Evolutionary conservation across 2,113 vertebrate genomes (phyloP).

Genomic region (Syngnathoides biaculeatus): DNA sequence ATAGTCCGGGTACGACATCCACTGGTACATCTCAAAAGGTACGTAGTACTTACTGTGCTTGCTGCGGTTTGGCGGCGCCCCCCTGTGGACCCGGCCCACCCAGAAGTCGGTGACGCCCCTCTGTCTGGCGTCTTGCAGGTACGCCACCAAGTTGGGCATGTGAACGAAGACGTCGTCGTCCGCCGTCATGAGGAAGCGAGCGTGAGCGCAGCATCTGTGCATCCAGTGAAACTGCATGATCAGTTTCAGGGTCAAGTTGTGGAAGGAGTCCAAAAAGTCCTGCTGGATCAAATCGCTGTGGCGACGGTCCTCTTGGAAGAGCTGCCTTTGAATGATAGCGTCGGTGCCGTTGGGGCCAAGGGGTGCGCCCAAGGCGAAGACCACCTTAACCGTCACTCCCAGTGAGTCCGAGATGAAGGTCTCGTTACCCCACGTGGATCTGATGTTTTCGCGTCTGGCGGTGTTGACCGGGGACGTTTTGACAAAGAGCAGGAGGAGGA

Average conservation of each 20-base stretch:
- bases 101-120: slow-evolving; percentile 80
- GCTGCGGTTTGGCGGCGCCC: slow-evolving; percentile 81
- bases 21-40: slow-evolving; percentile 87
- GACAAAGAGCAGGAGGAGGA: slow-evolving; percentile 88
- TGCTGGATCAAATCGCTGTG: slow-evolving; percentile 87
- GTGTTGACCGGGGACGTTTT: slow-evolving; percentile 85
- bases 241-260: slow-evolving; percentile 92
- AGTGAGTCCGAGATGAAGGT: slow-evolving; percentile 71
- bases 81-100: slow-evolving; percentile 87
- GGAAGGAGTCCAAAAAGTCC: slow-evolving; percentile 90
- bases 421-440: slow-evolving; percentile 91
- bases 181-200: slow-evolving; percentile 91
- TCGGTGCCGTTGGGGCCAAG: slow-evolving; percentile 18
- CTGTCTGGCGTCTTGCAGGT: slow-evolving; percentile 77
- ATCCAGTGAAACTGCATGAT: slow-evolving; percentile 91
- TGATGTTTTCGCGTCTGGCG: slow-evolving; percentile 78
- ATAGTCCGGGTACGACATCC: slow-evolving; percentile 90
- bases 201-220: slow-evolving; percentile 82
- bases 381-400: slow-evolving; percentile 82
- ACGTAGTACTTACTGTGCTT: slow-evolving; percentile 93
- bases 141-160: slow-evolving; percentile 87
- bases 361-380: slow-evolving; percentile 82
- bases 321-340: slow-evolving; percentile 57
- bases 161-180: slow-evolving; percentile 96
- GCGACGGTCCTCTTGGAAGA: slow-evolving; percentile 75